Base-by-base conservation (phyloP, 2,888 invertebrate genomes). In the Maniola hyperantus region DNA sequence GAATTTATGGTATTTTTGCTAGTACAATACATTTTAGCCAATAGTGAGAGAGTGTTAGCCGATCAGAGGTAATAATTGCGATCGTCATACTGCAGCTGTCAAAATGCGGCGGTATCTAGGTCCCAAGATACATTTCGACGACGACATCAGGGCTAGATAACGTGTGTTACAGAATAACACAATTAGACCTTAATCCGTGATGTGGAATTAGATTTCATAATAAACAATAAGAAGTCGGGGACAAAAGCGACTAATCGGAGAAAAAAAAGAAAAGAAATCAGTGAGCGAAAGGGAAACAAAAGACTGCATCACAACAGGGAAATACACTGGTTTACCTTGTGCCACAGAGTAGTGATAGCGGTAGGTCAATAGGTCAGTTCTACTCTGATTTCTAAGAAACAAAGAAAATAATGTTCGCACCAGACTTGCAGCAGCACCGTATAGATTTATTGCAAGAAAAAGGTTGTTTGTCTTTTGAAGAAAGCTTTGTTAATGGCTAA, bases 231-330 rank as follows among this genome's bases (percentile, higher is more conserved):
- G 77, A 73, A 73, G 65, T 46, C 57, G 36, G 20, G 60, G 64
- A 77, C 74, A 76, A 77, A 73, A 70, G 71, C 61, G 61, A 69
- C 72, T 74, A 76, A 76, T 75, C 75, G 73, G 72, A 72, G 72
- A 73, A 72, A 70, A 73, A 70, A 72, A 75, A 75, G 72, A 75
- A 77, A 77, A 72, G 73, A 73, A 75, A 76, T 74, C 72, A 74
- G 71, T 64, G 69, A 67, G 71, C 70, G 71, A 74, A 71, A 71
- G 72, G 72, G 72, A 75, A 75, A 71, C 69, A 72, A 75, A 73
- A 73, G 66, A 63, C 60, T 62, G 68, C 61, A 65, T 70, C 64
- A 71, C 69, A 68, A 73, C 67, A 70, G 64, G 65, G 54, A 71
- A 74, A 72, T 72, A 71, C 71, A 69, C 70, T 69, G 55, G 63